phyloP scores from a whole-genome alignment of 2,888 invertebrate species.

The Harpalus rufipes region DNA sequence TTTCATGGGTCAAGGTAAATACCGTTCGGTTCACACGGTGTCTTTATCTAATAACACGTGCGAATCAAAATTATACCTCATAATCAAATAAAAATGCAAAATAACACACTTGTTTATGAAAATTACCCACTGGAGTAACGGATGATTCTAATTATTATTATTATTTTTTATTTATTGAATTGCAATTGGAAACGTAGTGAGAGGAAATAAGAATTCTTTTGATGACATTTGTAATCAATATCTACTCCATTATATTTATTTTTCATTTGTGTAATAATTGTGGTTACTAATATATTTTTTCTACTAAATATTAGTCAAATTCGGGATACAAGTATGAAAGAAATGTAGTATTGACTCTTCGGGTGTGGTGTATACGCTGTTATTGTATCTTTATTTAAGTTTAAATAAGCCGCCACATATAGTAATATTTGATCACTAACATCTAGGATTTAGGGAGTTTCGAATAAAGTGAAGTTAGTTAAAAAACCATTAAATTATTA shows the following conservation, averaged over 20 bases:
- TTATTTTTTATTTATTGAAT: not conserved
- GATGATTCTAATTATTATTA: slow-evolving; percentile 5
- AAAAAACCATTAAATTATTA: too few relatives aligned
- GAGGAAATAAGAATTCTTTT: not conserved
- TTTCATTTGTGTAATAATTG: not conserved
- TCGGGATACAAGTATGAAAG: too few relatives aligned
- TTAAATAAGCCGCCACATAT: too few relatives aligned
- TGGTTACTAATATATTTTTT: too few relatives aligned
- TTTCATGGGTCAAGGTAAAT: slow-evolving; percentile 49
- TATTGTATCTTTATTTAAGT: too few relatives aligned
- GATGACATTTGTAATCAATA: not conserved
- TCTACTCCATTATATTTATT: not conserved
- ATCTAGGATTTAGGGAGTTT: too few relatives aligned
- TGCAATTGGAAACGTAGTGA: not conserved
- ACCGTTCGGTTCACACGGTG: slow-evolving; percentile 33
- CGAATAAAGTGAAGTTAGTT: too few relatives aligned
- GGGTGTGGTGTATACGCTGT: too few relatives aligned
- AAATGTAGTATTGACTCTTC: too few relatives aligned
- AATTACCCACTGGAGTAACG: slow-evolving; percentile 18
- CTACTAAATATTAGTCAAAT: too few relatives aligned
- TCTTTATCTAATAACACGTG: slow-evolving; percentile 45
- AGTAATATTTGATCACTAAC: too few relatives aligned
- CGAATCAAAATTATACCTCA: slow-evolving; percentile 36
- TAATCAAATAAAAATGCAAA: slow-evolving; percentile 36
- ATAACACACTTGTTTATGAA: slow-evolving; percentile 26